Percentiles rank a stretch among this genome's conserved stretches.
phyloP scores from a whole-genome alignment of 92 coral and sea anemone species.

The Metridium senile region DNA sequence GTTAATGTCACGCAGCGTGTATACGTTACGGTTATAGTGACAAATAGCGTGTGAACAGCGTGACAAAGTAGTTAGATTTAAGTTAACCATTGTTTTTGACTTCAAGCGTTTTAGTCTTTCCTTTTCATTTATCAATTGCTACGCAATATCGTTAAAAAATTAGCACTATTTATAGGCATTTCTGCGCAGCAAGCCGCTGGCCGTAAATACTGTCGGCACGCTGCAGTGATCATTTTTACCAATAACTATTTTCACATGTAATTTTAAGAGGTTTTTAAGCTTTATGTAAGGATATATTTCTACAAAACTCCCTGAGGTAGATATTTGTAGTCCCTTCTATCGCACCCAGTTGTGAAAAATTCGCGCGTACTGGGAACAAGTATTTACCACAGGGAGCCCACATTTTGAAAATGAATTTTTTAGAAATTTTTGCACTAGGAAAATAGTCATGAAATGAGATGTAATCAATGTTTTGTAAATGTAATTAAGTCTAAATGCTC shows the following conservation, averaged over 20 bases:
- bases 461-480: neutral
- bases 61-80: too few species aligned
- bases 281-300: neutral
- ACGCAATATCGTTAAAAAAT: neutral
- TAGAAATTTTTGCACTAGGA: neutral
- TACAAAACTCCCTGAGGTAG: neutral
- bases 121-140: neutral
- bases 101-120: neutral
- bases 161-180: constrained; percentile 14
- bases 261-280: neutral
- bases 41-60: too few species aligned
- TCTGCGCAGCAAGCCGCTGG: neutral
- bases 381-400: neutral
- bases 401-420: neutral
- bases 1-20: too few species aligned
- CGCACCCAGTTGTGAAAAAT: neutral
- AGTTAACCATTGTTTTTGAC: too few species aligned
- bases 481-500: neutral
- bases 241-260: neutral
- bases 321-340: neutral
- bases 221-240: neutral
- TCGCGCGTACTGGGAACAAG: neutral
- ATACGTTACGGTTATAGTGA: too few species aligned
- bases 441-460: too few species aligned
- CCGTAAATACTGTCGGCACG: neutral